phyloP scores from a whole-genome alignment of 2,888 invertebrate genomes.

The Belgica antarctica region DNA sequence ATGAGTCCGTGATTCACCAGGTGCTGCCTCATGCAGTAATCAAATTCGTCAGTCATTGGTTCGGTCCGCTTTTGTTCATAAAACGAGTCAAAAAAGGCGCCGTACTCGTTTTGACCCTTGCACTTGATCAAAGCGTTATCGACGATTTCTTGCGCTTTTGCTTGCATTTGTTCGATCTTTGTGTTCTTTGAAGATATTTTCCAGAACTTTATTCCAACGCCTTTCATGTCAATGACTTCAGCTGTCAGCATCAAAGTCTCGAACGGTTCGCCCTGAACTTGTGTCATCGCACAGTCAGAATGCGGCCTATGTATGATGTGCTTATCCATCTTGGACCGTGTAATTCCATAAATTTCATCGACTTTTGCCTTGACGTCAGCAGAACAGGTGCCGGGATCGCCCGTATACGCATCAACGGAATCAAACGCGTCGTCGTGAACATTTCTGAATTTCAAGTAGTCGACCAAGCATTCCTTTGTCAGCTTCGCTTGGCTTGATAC shows the following conservation, averaged over 20 bases:
- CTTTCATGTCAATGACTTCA: constrained; percentile 17
- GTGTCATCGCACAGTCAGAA: constrained; percentile 11
- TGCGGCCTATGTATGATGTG: constrained; percentile 4
- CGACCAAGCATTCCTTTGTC: constrained; percentile 32
- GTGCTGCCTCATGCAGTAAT: constrained; percentile 36
- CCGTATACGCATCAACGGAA: constrained; percentile 7
- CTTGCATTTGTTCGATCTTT: background rate
- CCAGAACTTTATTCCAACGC: constrained; percentile 38
- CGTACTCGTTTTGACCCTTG: constrained; percentile 28
- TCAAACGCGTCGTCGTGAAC: constrained; percentile 18
- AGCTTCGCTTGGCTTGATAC: background rate
- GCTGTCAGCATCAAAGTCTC: constrained; percentile 16
- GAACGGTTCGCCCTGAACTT: background rate
- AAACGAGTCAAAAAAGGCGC: constrained; percentile 32
- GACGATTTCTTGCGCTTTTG: background rate
- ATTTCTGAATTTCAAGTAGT: constrained; percentile 20
- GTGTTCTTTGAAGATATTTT: constrained; percentile 21
- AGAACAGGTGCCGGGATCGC: background rate
- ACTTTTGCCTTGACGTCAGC: background rate
- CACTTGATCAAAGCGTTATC: constrained; percentile 18
- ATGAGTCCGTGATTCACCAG: background rate
- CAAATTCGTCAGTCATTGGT: background rate
- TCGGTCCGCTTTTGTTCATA: constrained; percentile 30
- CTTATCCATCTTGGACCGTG: background rate
- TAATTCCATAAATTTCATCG: background rate